Percentiles rank a stretch among this genome's conserved stretches.
These are phyloP conservation scores for Lagopus leucura DNA, from an alignment of 2,113 vertebrate species.

Conservation along the genomic window DNA sequence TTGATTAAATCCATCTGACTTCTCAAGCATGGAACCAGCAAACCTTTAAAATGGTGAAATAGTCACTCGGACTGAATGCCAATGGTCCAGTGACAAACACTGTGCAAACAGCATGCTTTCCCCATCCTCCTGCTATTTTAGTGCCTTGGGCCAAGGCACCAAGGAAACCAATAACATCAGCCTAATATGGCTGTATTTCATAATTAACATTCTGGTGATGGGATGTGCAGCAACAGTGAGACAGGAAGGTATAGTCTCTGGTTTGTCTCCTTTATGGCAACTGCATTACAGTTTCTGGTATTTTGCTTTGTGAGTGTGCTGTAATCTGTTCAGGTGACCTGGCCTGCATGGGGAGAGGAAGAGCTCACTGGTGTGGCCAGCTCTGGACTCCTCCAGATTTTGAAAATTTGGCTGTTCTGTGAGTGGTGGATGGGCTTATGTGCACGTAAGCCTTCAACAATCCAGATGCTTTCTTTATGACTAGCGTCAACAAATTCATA, in stretches of 20 bases:
- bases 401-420: not conserved
- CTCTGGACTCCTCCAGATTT: not conserved
- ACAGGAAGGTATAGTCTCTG: not conserved
- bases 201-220: not conserved
- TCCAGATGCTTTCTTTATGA: not conserved
- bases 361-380: not conserved
- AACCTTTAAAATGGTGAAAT: not conserved
- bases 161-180: conserved; percentile 15
- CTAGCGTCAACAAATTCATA: not conserved
- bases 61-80: conserved; percentile 17
- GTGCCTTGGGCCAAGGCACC: conserved; percentile 40
- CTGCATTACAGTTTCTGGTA: fast-evolving
- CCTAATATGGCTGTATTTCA: not conserved
- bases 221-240: not conserved
- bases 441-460: not conserved
- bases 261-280: not conserved
- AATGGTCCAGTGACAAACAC: conserved; percentile 27
- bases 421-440: not conserved
- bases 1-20: conserved; percentile 74
- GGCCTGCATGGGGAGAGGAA: not conserved
- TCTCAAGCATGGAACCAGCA: conserved; percentile 59
- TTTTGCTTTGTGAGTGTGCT: not conserved
- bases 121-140: not conserved
- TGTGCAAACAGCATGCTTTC: conserved; percentile 24
- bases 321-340: not conserved